Percentiles rank a stretch among this genome's conserved stretches.
Evolutionary conservation across 2,888 invertebrate genomes (phyloP).

Genomic region (Anorthoa munda): DNA sequence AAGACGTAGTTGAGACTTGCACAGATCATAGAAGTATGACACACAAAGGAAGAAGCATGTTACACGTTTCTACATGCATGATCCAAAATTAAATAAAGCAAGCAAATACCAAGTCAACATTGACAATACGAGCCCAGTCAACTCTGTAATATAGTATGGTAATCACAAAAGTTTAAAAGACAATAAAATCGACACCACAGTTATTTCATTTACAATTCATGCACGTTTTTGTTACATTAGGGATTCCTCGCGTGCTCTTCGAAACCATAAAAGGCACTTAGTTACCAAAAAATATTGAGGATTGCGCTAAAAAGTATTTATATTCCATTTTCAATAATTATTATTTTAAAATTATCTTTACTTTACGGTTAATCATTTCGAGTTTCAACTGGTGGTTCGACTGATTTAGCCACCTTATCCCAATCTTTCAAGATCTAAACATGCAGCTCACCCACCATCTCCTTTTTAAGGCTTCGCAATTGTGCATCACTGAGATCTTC

Average conservation of each 20-base stretch:
- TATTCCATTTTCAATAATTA: not conserved
- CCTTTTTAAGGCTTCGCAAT: not conserved
- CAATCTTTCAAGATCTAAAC: not conserved
- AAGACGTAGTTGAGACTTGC: no score
- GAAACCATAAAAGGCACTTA: constrained; percentile 17
- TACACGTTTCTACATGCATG: not conserved
- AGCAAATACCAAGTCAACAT: not conserved
- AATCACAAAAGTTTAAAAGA: constrained; percentile 22
- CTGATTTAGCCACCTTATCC: not conserved
- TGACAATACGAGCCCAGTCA: not conserved
- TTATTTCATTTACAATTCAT: constrained; percentile 33
- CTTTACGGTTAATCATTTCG: not conserved
- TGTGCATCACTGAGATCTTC: not conserved
- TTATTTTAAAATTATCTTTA: not conserved
- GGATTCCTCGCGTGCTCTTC: constrained; percentile 28
- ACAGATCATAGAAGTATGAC: no score
- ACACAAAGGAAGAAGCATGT: no score
- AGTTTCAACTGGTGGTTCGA: not conserved
- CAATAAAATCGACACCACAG: constrained; percentile 32
- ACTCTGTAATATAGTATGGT: constrained; percentile 8
- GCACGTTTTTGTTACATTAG: constrained; percentile 36
- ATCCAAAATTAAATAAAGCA: not conserved
- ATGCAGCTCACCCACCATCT: not conserved
- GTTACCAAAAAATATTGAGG: constrained; percentile 9
- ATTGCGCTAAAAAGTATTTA: constrained; percentile 4